These are phyloP conservation scores for Hyposmocoma kahamanoa DNA, from an alignment of 1,140 invertebrate genomes.

Conservation along the genomic window DNA sequence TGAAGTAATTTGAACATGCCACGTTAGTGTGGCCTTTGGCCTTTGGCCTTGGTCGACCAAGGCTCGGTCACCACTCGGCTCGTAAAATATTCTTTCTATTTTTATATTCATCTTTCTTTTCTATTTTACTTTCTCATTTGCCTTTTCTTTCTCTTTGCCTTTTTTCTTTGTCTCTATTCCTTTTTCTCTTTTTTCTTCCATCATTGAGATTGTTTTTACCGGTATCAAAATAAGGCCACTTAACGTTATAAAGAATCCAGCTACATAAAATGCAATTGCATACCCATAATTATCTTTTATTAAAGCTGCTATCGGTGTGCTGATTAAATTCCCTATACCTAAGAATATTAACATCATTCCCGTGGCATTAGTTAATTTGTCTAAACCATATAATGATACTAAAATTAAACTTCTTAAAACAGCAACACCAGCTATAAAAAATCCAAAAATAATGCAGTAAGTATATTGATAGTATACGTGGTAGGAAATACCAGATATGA, in stretches of 20 bases:
- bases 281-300: constrained; percentile 45
- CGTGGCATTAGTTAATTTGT: constrained; percentile 61
- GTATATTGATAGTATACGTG: constrained; percentile 50
- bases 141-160: too few relatives aligned
- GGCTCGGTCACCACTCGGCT: too few relatives aligned
- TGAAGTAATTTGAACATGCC: too few relatives aligned
- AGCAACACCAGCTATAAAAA: constrained; percentile 40
- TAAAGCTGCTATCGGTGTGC: constrained; percentile 47
- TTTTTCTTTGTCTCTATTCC: too few relatives aligned
- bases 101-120: too few relatives aligned
- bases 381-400: constrained; percentile 53
- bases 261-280: constrained; percentile 41
- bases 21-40: too few relatives aligned
- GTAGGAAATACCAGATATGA: constrained; percentile 40
- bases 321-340: constrained; percentile 52
- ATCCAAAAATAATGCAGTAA: constrained; percentile 51
- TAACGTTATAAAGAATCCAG: constrained; percentile 41
- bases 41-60: too few relatives aligned
- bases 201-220: constrained; percentile 23
- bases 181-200: constrained; percentile 19
- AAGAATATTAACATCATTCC: constrained; percentile 58
- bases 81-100: too few relatives aligned
- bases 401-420: constrained; percentile 45
- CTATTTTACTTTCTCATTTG: too few relatives aligned
- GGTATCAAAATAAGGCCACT: constrained; percentile 40